Conservation (phyloP, 2,888 invertebrate genomes). For the Troilus luridus region DNA sequence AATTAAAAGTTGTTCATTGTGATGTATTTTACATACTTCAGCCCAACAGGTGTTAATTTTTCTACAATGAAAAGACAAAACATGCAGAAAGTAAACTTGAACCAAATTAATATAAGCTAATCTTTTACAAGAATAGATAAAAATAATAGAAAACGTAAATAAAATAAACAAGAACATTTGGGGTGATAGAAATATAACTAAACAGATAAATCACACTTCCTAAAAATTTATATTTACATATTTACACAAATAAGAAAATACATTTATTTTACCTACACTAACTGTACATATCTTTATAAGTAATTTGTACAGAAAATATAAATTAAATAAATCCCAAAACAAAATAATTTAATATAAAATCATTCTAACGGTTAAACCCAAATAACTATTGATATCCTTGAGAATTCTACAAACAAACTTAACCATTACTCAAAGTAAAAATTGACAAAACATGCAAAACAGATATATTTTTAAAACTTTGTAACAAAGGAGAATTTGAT, state of each 20-base stretch:
- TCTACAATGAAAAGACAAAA: no score
- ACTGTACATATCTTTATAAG: neutral
- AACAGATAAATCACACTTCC: neutral
- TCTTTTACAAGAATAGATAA: no score
- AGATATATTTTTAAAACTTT: neutral
- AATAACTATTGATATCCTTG: neutral
- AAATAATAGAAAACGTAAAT: neutral
- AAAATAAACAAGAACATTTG: neutral
- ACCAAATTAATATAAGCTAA: no score
- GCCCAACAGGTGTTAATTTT: no score
- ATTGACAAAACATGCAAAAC: neutral
- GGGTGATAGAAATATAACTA: neutral
- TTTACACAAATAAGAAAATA: constrained; percentile 34
- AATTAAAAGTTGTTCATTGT: no score
- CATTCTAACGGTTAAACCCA: no score
- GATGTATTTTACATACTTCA: no score
- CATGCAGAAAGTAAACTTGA: no score
- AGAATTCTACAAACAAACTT: neutral
- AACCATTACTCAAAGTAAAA: neutral
- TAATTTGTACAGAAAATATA: neutral
- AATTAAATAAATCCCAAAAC: neutral
- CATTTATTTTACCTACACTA: neutral
- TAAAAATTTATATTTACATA: constrained; percentile 11
- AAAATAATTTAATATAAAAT: neutral
- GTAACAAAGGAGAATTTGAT: neutral